phyloP scores from a whole-genome alignment of 2,888 invertebrate species.

The Pseudococcus jackbeardsleyi region DNA sequence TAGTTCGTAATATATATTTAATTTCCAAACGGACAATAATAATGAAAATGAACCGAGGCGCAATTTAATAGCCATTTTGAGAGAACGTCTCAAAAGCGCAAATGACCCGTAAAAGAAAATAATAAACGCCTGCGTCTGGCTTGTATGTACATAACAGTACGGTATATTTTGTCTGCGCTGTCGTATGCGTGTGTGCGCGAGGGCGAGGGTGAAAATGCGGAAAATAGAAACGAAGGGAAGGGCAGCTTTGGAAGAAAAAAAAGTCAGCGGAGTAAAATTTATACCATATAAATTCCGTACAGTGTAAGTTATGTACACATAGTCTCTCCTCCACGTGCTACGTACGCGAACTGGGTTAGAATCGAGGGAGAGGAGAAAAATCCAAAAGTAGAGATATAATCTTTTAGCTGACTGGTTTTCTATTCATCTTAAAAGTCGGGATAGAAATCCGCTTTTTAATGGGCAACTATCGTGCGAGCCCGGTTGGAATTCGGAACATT shows the following conservation, averaged over 20 bases:
- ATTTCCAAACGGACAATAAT: slow-evolving; percentile 26
- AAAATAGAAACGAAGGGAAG: neutral
- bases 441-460: slow-evolving; percentile 43
- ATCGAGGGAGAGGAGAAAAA: neutral
- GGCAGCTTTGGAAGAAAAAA: neutral
- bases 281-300: slow-evolving; percentile 21
- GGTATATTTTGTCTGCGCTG: neutral
- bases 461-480: slow-evolving; percentile 22
- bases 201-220: neutral
- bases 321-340: neutral
- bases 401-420: slow-evolving; percentile 49
- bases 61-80: slow-evolving; percentile 31
- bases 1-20: slow-evolving; percentile 21
- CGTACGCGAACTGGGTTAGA: neutral
- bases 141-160: neutral
- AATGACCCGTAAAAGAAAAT: slow-evolving; percentile 30
- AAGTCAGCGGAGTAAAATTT: neutral
- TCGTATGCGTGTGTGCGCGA: neutral
- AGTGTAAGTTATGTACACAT: neutral
- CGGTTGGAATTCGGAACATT: slow-evolving; percentile 42
- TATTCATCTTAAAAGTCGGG: slow-evolving; percentile 23
- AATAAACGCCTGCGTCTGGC: slow-evolving; percentile 17
- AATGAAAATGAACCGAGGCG: slow-evolving; percentile 33
- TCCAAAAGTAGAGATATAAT: slow-evolving; percentile 33
- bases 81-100: slow-evolving; percentile 16